phyloP scores from a whole-genome alignment of 2,888 invertebrate species.

The Neoscelio sp. region DNA sequence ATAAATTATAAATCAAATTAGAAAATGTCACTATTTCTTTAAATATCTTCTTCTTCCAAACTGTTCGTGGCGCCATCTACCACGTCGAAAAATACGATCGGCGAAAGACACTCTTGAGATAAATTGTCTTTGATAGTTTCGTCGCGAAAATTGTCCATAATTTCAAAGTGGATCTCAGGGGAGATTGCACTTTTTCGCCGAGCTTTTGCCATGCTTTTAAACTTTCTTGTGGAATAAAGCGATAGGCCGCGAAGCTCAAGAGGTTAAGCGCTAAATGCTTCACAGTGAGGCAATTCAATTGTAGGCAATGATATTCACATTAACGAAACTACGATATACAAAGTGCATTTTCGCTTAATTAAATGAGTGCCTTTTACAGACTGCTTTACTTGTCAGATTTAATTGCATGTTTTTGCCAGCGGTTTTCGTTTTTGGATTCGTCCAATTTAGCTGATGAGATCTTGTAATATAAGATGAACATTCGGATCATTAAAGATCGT shows the following conservation, averaged over 20 bases:
- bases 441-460: background rate
- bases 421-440: conserved; percentile 2
- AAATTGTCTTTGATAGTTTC: conserved; percentile 76
- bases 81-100: background rate
- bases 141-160: conserved; percentile 73
- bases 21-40: too few relatives aligned
- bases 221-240: conserved; percentile 48
- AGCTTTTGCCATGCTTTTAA: conserved; percentile 61
- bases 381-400: conserved; percentile 57
- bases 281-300: conserved; percentile 57
- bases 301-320: conserved; percentile 59
- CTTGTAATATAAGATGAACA: too few relatives aligned
- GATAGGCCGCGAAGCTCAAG: conserved; percentile 59
- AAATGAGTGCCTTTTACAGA: conserved; percentile 62
- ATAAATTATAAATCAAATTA: too few relatives aligned
- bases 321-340: conserved; percentile 55
- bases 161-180: conserved; percentile 73
- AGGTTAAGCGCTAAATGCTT: conserved; percentile 64
- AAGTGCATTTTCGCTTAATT: conserved; percentile 58
- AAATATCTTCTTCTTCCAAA: too few relatives aligned
- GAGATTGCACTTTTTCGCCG: conserved; percentile 67
- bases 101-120: conserved; percentile 66
- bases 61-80: too few relatives aligned
- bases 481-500: background rate
- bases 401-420: conserved; percentile 21